Conservation (phyloP, 2,888 invertebrate genomes). For the Melanotus villosus region DNA sequence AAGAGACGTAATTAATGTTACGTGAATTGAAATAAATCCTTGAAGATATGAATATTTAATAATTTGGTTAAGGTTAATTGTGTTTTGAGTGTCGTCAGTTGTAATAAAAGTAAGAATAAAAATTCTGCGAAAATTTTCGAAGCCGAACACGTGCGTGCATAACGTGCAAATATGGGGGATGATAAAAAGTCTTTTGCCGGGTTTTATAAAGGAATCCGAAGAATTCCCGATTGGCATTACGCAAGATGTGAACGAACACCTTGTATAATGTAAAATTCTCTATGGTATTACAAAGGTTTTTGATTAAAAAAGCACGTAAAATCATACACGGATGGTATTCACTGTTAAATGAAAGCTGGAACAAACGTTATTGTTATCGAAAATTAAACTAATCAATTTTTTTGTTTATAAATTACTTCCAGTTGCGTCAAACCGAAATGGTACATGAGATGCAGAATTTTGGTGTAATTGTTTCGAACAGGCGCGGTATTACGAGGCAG, state of each 20-base stretch:
- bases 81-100: too few relatives aligned
- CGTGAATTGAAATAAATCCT: too few relatives aligned
- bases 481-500: constrained; percentile 55
- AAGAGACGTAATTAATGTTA: too few relatives aligned
- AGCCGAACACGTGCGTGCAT: too few relatives aligned
- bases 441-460: constrained; percentile 55
- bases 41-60: too few relatives aligned
- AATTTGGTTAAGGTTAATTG: too few relatives aligned
- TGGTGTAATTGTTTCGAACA: constrained; percentile 55
- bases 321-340: constrained; percentile 20
- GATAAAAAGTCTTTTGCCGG: too few relatives aligned
- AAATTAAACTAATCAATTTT: constrained; percentile 45
- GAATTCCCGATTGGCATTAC: constrained; percentile 7
- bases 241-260: constrained; percentile 31
- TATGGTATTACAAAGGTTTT: constrained; percentile 33
- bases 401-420: constrained; percentile 45
- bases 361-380: constrained; percentile 46
- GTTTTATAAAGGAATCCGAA: too few relatives aligned
- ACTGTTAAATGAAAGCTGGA: constrained; percentile 38
- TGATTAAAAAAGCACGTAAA: constrained; percentile 36
- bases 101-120: too few relatives aligned
- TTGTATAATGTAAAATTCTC: constrained; percentile 31
- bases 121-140: too few relatives aligned
- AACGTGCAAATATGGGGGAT: too few relatives aligned
- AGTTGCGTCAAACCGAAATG: constrained; percentile 40